Base-by-base conservation (phyloP, 2,113 vertebrate genomes). In the Tychaedon coryphoeus region DNA sequence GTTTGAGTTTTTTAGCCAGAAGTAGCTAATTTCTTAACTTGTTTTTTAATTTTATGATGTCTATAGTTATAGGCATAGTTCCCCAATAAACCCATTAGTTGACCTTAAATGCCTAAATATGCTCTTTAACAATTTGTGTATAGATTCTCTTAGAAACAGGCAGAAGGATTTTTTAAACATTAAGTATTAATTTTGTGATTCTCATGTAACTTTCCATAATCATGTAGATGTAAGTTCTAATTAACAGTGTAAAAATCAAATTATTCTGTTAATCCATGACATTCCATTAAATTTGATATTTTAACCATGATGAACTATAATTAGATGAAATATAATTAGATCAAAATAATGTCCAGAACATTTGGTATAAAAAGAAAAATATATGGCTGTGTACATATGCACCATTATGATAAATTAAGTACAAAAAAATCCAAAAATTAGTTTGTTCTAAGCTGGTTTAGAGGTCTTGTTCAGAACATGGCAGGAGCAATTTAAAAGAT, bases 271-370 rank as follows among this genome's bases (percentile, higher is more conserved):
- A 94, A 91, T 95, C 86, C 1, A 0, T 96, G 92, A 92, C 77
- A 72, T 94, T 87, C n/a, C 60, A 92, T 92, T 94, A 92, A 91
- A 93, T 94, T 47, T 94, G 73, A 86, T 96, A 95, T 80, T 94
- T 92, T 89, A 93, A 89, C 88, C 56, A 38, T 56, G 70, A 92
- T 92, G 86, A 95, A 89, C 65, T 95, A 72, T 81, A 95, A 97
- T 95, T 94, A 96, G 65, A 72, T 80, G 40, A 88, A 96, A 92
- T 95, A 77, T 93, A 93, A 84, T 95, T 95, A 95, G 80, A 95
- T 83, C 66, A 95, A 94, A 93, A 85, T 83, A 72, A 64, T 93
- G 74, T 91, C 82, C 78, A 61, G 65, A 86, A 80, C 67, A 87
- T 75, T 95, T 86, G 40, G 29, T 57, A 79, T 79, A 76, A 85